Base-by-base conservation (phyloP, 1,140 invertebrate genomes). In the Drosophila mayri region DNA sequence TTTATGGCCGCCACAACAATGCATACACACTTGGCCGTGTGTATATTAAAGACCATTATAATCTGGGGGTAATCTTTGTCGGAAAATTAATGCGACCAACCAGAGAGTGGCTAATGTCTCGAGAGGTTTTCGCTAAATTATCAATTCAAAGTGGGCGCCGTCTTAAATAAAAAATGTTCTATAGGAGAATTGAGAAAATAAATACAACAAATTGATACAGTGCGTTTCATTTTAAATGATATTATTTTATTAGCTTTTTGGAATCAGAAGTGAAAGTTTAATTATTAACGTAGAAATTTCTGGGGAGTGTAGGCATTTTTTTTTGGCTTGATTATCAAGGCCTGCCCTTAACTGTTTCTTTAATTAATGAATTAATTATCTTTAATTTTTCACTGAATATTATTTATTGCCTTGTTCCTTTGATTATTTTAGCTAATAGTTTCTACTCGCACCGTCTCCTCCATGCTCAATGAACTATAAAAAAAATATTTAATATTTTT, bases 51-150 rank as follows among this genome's bases (percentile, higher is more conserved):
- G 32, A 25, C 54, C 71, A 76, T 67, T 61, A 73, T 73, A 79
- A 66, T 59, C 46, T 49, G 50, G 47, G 38, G 38, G 47, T 73
- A 86, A 86, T 86, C 75, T 58, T 37, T 32, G 9, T 10, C 37
- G 43, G 46, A 80, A 77, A 68, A 85, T 86, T 81, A 67, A 86
- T 86, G 65, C 54, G 73, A 50, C 79, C 32, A 47, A 37, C 64
- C 22, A 37, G 41, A 63, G 25, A 63, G 59, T 46, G 63, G 41
- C 30, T 63, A 62, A 66, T 63, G n/a, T 46, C 58, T 3, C 16
- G n/a, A 14, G 8, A 8, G 20, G 9, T 18, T 62, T 62, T 37
- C 61, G 16, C 60, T 12, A 61, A 46, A 63, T 62, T 9, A 43
- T 37, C 30, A 61, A 66, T 37, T 46, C 18, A 52, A 70, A 65